Evolutionary conservation across 92 coral and sea anemone species (phyloP).

Genomic region (Palythoa grandiflora): DNA sequence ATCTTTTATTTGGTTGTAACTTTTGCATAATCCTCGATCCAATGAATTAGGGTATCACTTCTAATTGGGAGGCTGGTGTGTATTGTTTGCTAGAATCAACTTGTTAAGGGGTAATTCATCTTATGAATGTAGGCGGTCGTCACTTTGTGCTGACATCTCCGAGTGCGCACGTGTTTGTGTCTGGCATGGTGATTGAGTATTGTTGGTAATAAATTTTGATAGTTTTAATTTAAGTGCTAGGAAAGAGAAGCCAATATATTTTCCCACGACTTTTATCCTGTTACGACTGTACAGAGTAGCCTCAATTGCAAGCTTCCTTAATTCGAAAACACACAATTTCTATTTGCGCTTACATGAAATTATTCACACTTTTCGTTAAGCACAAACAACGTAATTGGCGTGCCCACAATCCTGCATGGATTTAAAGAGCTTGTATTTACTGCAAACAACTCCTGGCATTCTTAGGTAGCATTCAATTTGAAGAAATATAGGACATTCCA

Average conservation of each 20-base stretch:
- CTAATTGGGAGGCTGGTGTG: constrained; percentile 70
- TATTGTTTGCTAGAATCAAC: constrained; percentile 65
- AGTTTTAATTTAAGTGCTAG: constrained; percentile 3
- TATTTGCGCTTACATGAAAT: constrained; percentile 31
- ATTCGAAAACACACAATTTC: constrained; percentile 17
- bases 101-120: constrained; percentile 64
- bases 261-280: constrained; percentile 3
- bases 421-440: constrained; percentile 28
- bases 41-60: constrained; percentile 50
- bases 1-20: constrained; percentile 35
- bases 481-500: constrained; percentile 12
- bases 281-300: not conserved
- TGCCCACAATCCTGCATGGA: not conserved
- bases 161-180: constrained; percentile 42
- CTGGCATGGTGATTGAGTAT: not conserved
- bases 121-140: constrained; percentile 17
- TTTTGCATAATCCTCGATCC: constrained; percentile 52
- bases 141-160: constrained; percentile 6
- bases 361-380: not conserved
- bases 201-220: constrained; percentile 24
- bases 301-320: constrained; percentile 1
- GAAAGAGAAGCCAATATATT: constrained; percentile 14
- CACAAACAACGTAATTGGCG: constrained; percentile 74
- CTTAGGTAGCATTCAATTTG: constrained; percentile 9
- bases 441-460: constrained; percentile 29